phyloP scores from a whole-genome alignment of 2,888 invertebrate species.

The Sericinus montela region DNA sequence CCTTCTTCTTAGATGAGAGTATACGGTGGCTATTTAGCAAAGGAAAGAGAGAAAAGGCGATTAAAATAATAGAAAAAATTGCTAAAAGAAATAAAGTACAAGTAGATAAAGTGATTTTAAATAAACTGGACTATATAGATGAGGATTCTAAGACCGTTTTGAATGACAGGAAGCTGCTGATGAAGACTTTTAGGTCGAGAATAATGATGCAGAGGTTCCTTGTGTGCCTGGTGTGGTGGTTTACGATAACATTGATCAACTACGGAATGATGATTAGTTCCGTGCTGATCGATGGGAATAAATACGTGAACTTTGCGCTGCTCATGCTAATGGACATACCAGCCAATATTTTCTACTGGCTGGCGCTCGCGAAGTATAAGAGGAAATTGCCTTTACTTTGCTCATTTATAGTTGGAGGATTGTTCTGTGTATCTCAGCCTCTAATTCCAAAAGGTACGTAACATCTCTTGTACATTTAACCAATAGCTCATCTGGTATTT shows the following conservation, averaged over 20 bases:
- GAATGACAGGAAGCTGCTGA: conserved; percentile 49
- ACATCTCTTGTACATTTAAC: too few relatives aligned
- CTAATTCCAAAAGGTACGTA: conserved; percentile 57
- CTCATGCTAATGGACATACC: conserved; percentile 70
- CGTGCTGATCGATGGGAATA: conserved; percentile 66
- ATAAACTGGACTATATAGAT: conserved; percentile 50
- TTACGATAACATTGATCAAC: conserved; percentile 68
- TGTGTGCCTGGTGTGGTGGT: conserved; percentile 70
- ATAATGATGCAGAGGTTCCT: conserved; percentile 66
- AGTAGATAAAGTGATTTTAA: conserved; percentile 44
- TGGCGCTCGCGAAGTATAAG: conserved; percentile 59
- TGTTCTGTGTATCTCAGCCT: conserved; percentile 62
- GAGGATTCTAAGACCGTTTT: conserved; percentile 40
- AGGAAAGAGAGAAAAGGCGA: conserved; percentile 52
- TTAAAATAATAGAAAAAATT: conserved; percentile 55
- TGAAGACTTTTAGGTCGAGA: conserved; percentile 61
- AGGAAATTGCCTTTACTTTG: conserved; percentile 52
- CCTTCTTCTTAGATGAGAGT: conserved; percentile 66
- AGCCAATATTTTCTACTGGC: conserved; percentile 65
- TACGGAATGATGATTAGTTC: conserved; percentile 75
- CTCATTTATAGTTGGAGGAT: conserved; percentile 60
- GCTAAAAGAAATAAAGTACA: conserved; percentile 53
- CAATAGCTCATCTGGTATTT: too few relatives aligned
- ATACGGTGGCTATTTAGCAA: conserved; percentile 70
- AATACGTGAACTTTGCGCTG: conserved; percentile 65